A percentile compares a stretch with the other conserved stretches of the same genome.
Evolutionary conservation across 2,888 invertebrate species (phyloP).

Genomic region (Agrochola lota): DNA sequence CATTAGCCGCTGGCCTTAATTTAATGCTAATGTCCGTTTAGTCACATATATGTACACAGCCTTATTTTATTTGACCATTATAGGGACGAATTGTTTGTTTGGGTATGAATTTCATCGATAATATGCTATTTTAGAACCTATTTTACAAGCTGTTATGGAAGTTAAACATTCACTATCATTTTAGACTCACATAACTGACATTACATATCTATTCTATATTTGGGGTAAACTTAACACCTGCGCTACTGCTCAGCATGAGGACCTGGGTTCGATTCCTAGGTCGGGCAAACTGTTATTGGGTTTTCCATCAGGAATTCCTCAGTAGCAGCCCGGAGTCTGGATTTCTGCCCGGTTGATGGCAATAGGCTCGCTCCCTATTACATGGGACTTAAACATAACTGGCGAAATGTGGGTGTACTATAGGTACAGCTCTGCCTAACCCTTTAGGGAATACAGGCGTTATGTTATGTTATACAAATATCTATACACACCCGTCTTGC

Average conservation of each 20-base stretch:
- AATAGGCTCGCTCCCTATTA: neutral
- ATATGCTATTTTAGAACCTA: neutral
- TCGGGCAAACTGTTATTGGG: neutral
- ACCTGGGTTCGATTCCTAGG: too few relatives aligned
- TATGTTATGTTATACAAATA: neutral
- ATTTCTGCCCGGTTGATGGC: neutral
- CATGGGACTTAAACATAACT: neutral
- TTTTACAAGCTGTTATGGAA: neutral
- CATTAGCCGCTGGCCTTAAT: constrained; percentile 65
- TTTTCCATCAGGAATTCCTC: neutral
- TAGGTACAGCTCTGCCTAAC: neutral
- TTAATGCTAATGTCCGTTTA: constrained; percentile 61
- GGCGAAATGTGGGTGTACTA: neutral
- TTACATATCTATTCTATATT: neutral
- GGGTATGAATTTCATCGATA: constrained; percentile 8
- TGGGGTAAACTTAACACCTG: neutral
- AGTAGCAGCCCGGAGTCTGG: neutral
- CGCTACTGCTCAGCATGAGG: too few relatives aligned
- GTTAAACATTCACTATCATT: too few relatives aligned
- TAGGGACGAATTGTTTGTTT: constrained; percentile 10
- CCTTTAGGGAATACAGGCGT: neutral
- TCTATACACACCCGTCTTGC: neutral
- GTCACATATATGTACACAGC: constrained; percentile 22
- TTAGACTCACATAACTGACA: neutral
- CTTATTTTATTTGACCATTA: constrained; percentile 45